These are phyloP conservation scores for Lamproptera curius DNA, from an alignment of 2,888 invertebrate species.

Conservation along the genomic window DNA sequence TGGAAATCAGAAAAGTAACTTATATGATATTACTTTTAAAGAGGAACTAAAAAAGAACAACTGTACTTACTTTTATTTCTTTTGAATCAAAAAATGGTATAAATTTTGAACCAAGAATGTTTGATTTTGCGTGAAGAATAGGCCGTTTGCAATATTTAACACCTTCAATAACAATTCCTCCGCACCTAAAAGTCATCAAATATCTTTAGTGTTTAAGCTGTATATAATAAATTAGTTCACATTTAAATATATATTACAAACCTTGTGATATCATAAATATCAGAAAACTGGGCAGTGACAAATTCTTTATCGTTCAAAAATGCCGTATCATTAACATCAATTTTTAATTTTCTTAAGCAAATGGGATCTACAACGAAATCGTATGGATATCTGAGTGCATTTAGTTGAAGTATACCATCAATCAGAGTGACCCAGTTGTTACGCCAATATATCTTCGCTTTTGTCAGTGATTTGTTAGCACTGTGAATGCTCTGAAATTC, in stretches of 20 bases:
- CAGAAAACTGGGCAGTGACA: slow-evolving; percentile 31
- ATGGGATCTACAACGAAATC: slow-evolving; percentile 81
- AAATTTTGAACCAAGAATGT: neutral
- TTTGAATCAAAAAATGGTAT: neutral
- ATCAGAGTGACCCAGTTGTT: slow-evolving; percentile 89
- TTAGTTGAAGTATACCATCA: slow-evolving; percentile 89
- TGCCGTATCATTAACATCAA: slow-evolving; percentile 31
- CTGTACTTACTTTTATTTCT: neutral
- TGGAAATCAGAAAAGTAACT: slow-evolving; percentile 22
- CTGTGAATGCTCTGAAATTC: slow-evolving; percentile 43
- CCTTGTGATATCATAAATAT: slow-evolving; percentile 33
- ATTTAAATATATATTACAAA: slow-evolving; percentile 16
- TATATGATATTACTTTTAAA: neutral
- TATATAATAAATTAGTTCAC: neutral
- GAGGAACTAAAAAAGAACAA: neutral
- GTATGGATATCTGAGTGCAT: slow-evolving; percentile 78
- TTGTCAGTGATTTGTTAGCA: slow-evolving; percentile 35
- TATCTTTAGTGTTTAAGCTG: neutral
- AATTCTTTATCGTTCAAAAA: slow-evolving; percentile 20
- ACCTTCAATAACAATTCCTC: neutral
- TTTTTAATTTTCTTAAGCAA: slow-evolving; percentile 36
- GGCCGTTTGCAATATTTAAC: neutral
- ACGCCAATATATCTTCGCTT: slow-evolving; percentile 77
- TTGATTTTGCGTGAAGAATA: neutral
- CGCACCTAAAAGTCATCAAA: neutral